Conservation (phyloP, 1,140 invertebrate species). For the Papilio glaucus region DNA sequence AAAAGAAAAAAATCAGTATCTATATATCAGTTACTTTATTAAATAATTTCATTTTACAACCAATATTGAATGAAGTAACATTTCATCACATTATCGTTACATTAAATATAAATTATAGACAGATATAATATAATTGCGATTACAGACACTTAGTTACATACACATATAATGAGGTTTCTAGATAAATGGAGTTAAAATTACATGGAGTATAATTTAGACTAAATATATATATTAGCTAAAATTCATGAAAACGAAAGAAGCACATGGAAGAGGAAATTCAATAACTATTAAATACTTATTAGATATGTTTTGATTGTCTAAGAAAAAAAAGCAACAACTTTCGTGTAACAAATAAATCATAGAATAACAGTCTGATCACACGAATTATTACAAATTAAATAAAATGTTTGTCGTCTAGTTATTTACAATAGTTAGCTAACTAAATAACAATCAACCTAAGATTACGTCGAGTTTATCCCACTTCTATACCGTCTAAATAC, state of each 20-base stretch:
- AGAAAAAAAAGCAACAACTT: conserved; percentile 74
- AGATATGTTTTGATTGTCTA: conserved; percentile 73
- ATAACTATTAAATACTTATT: conserved; percentile 58
- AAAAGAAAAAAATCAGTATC: neutral
- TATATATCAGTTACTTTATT: conserved; percentile 78
- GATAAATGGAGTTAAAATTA: conserved; percentile 59
- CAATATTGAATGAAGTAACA: conserved; percentile 78
- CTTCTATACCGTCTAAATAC: conserved; percentile 73
- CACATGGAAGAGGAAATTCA: conserved; percentile 41
- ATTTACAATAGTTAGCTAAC: conserved; percentile 82
- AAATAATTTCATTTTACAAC: conserved; percentile 81
- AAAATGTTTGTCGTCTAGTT: conserved; percentile 80
- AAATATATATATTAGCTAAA: conserved; percentile 53
- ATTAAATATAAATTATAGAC: conserved; percentile 67
- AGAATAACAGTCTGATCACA: conserved; percentile 81
- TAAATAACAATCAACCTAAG: conserved; percentile 82
- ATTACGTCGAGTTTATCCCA: conserved; percentile 69
- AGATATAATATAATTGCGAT: conserved; percentile 61
- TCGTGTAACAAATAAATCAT: conserved; percentile 81
- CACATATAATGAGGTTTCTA: conserved; percentile 62
- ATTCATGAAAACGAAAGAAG: conserved; percentile 42
- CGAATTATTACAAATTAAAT: conserved; percentile 82
- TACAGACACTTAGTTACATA: conserved; percentile 77
- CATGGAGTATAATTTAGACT: conserved; percentile 56
- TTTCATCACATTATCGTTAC: conserved; percentile 76